These are phyloP conservation scores for Platygyra sinensis DNA, from an alignment of 64 coral and sea anemone genomes.

Conservation along the genomic window DNA sequence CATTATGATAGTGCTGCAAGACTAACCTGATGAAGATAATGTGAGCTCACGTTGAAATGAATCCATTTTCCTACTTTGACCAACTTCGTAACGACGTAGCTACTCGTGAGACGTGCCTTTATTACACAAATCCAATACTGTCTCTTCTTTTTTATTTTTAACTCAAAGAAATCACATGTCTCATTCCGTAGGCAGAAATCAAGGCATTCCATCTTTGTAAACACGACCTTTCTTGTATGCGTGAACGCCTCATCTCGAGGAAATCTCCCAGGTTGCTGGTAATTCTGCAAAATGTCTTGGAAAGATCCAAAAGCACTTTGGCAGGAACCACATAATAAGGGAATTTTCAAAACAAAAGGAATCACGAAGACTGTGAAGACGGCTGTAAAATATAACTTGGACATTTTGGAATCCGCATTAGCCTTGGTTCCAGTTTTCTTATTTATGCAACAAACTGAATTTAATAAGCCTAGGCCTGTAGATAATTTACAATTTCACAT, in stretches of 20 bases:
- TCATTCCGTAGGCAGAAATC: background rate
- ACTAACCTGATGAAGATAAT: background rate
- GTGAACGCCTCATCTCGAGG: background rate
- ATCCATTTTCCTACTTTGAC: background rate
- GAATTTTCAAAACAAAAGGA: background rate
- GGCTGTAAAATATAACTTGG: background rate
- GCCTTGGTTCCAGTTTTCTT: too few relatives aligned
- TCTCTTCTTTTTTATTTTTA: background rate
- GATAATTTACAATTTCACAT: too few relatives aligned
- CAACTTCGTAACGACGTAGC: background rate
- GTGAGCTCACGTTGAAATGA: constrained; percentile 1
- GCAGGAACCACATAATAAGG: background rate
- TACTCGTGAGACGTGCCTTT: background rate
- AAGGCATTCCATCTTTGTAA: background rate
- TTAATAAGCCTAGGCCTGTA: too few relatives aligned
- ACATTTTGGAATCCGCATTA: too few relatives aligned
- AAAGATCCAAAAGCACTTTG: background rate
- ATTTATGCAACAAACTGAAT: too few relatives aligned
- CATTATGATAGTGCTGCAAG: too few relatives aligned
- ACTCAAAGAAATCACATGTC: background rate
- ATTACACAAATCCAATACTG: background rate
- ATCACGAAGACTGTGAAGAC: background rate
- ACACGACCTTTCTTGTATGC: background rate
- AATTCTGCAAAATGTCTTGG: background rate
- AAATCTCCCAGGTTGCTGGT: background rate